These are phyloP conservation scores for Tarsius wallacei DNA, from an alignment of 2,797 vertebrate genomes.

Conservation along the genomic window DNA sequence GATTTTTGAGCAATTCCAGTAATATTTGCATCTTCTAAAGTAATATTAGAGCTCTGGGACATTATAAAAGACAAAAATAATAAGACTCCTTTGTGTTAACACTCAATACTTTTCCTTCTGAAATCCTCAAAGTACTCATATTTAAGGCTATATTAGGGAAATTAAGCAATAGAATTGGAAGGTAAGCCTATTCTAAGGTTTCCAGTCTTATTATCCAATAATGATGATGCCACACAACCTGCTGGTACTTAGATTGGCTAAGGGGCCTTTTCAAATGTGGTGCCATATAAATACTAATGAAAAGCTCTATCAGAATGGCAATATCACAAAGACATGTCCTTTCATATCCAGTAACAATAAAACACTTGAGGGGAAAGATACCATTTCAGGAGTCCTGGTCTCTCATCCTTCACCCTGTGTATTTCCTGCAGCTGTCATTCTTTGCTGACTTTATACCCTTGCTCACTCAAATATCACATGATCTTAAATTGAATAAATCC, in stretches of 20 bases:
- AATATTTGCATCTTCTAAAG: constrained; percentile 40
- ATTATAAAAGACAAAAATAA: constrained; percentile 12
- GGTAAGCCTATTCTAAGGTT: not conserved
- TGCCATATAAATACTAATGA: not conserved
- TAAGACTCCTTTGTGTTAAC: constrained; percentile 6
- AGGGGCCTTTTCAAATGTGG: not conserved
- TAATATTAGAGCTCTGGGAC: not conserved
- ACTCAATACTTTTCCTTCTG: not conserved
- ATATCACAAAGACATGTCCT: not conserved
- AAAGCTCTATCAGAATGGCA: not conserved
- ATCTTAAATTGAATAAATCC: constrained; percentile 23
- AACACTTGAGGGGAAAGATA: not conserved
- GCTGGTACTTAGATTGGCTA: not conserved
- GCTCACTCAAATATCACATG: constrained; percentile 16
- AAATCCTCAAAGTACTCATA: not conserved
- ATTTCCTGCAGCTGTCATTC: not conserved
- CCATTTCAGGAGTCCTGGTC: not conserved
- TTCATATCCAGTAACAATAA: not conserved
- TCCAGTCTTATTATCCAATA: not conserved
- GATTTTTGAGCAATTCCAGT: not conserved
- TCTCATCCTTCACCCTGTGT: not conserved
- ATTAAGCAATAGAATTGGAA: not conserved
- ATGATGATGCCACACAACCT: not conserved
- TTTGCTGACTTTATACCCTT: not conserved
- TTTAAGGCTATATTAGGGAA: not conserved